These are phyloP conservation scores for Gavia stellata DNA, from an alignment of 2,113 vertebrate genomes.

Conservation along the genomic window DNA sequence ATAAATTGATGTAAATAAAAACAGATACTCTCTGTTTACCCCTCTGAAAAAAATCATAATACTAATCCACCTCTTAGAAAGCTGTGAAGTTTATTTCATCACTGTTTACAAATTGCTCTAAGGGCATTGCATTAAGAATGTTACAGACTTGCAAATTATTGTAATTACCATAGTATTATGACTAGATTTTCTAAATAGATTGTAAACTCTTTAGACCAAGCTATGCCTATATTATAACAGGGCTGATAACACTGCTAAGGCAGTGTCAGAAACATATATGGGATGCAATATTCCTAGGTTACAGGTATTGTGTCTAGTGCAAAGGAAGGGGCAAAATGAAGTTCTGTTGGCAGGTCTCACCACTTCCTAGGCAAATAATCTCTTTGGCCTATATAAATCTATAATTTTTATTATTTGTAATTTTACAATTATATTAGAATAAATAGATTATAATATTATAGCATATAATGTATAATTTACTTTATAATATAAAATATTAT, in stretches of 20 bases:
- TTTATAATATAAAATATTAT: not conserved
- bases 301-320: not conserved
- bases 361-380: not conserved
- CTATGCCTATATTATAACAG: not conserved
- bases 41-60: not conserved
- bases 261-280: not conserved
- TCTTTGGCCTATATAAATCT: not conserved
- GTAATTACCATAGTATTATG: not conserved
- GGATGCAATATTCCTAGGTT: not conserved
- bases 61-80: not conserved
- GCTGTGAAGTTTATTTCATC: not conserved
- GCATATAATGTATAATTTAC: not conserved
- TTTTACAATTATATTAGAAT: not conserved
- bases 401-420: not conserved
- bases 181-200: not conserved
- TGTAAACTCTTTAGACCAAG: not conserved
- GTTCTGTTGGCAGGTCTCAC: not conserved
- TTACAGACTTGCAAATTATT: not conserved
- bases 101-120: not conserved
- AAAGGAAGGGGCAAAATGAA: not conserved
- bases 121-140: not conserved
- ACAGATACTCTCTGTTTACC: not conserved
- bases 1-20: not conserved
- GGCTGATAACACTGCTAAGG: not conserved
- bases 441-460: not conserved